Conservation (phyloP, 2,113 vertebrate genomes). For the Hemiscyllium ocellatum region DNA sequence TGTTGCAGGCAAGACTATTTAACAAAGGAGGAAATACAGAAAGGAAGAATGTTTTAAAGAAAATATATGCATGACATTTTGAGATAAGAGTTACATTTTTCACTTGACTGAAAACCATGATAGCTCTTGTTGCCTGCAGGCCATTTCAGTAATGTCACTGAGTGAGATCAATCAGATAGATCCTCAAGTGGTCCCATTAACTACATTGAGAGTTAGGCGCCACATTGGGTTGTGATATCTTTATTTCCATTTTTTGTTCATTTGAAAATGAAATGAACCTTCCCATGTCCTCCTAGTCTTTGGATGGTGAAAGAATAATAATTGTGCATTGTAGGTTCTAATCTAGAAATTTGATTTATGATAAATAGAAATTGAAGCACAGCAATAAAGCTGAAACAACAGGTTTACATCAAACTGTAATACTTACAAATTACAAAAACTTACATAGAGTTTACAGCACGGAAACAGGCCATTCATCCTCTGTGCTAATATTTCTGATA, state of each 20-base stretch:
- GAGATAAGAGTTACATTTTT: not conserved
- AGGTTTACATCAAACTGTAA: not conserved
- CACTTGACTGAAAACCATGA: not conserved
- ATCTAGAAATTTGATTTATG: not conserved
- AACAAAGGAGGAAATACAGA: not conserved
- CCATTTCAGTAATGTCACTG: not conserved
- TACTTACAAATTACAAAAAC: not conserved
- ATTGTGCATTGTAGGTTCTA: not conserved
- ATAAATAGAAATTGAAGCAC: not conserved
- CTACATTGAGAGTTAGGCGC: not conserved
- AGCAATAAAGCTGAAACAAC: not conserved
- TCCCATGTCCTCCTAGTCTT: not conserved
- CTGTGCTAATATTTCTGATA: not conserved
- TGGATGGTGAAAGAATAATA: not conserved
- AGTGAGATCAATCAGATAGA: not conserved
- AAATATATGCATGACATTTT: not conserved
- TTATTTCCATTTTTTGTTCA: not conserved
- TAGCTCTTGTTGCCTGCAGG: not conserved
- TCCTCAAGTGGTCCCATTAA: not conserved
- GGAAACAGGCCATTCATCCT: not conserved
- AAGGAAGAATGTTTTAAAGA: not conserved
- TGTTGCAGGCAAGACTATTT: not conserved
- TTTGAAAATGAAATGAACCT: not conserved
- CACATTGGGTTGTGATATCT: not conserved
- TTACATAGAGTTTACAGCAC: not conserved